Base-by-base conservation (phyloP, 2,797 vertebrate genomes). In the Molossus alvarezi region DNA sequence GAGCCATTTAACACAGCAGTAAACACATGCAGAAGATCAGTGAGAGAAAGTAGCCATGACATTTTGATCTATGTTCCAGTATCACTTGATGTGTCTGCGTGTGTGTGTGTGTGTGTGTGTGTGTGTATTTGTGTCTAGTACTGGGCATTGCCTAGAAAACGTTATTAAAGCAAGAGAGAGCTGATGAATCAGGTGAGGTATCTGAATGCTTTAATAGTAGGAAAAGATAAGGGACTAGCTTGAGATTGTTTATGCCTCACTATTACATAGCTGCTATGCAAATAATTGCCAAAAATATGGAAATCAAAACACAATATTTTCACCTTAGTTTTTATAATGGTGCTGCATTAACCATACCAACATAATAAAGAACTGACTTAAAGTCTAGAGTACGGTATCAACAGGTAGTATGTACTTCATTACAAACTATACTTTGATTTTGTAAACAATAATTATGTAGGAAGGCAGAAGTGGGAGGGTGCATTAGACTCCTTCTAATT, bases 271-370 rank as follows among this genome's bases (percentile, higher is more conserved):
- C 41, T 89, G 45, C 23, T 83, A 21, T 57, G 55, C 69, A 88
- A 85, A 88, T 23, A 79, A 48, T 21, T 69, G 41, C 15, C 64
- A 45, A 87, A 82, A 72, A 67, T 29, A 72, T 25, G 18, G 33
- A 87, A 71, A 77, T 77, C 21, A 81, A 21, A 80, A 88, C 18
- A 95, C 1, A 45, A 9, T 25, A 60, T 73, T 62, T 94, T 86
- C 33, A 65, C 53, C 45, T 51, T 33, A 51, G 8, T 85, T 90
- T 95, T 94, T 73, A 73, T 65, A 94, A 60, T 53, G 51, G 21
- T 12, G 11, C 2, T 29, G 13, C 14, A 67, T 37, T 58, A 87
- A 87, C 15, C 9, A 48, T 86, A 33, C 60, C 8, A 6, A 33
- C 3, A 51, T 69, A 27, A 57, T 17, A 45, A 1, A 80, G 41